Percentiles rank a stretch among this genome's conserved stretches.
Evolutionary conservation across 1,140 invertebrate species (phyloP).

Genomic region (Ceratosolen fusciceps): DNA sequence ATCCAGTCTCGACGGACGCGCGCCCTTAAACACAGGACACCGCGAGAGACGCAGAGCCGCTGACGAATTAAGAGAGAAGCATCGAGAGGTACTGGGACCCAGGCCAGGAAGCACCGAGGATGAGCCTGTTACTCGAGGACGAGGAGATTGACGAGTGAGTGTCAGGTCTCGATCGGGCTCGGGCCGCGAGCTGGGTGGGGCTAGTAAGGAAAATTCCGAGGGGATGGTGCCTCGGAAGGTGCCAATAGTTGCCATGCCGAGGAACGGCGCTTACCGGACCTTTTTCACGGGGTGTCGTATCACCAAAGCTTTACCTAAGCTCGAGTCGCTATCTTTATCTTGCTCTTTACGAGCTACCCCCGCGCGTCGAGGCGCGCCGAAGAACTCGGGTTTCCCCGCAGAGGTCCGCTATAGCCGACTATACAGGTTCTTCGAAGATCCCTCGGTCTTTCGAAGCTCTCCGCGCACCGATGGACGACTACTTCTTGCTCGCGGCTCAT

Average conservation of each 20-base stretch:
- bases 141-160: constrained; percentile 65
- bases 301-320: too few relatives aligned
- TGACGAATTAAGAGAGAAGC: neutral
- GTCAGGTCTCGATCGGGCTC: neutral
- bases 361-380: too few relatives aligned
- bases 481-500: too few relatives aligned
- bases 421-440: too few relatives aligned
- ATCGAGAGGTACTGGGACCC: neutral
- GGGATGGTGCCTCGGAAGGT: neutral
- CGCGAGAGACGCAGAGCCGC: neutral
- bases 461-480: too few relatives aligned
- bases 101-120: constrained; percentile 32
- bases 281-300: too few relatives aligned
- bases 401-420: too few relatives aligned
- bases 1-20: constrained; percentile 41
- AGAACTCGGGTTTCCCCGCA: too few relatives aligned
- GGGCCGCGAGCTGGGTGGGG: neutral
- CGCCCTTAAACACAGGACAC: constrained; percentile 48
- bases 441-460: too few relatives aligned
- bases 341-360: too few relatives aligned
- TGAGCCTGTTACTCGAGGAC: constrained; percentile 61
- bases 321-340: too few relatives aligned
- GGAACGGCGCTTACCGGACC: neutral
- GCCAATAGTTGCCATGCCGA: neutral
- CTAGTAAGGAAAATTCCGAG: neutral